A percentile compares a stretch with the other conserved stretches of the same genome.
Conservation (phyloP, 2,888 invertebrate species). For the Heliconius sara region DNA sequence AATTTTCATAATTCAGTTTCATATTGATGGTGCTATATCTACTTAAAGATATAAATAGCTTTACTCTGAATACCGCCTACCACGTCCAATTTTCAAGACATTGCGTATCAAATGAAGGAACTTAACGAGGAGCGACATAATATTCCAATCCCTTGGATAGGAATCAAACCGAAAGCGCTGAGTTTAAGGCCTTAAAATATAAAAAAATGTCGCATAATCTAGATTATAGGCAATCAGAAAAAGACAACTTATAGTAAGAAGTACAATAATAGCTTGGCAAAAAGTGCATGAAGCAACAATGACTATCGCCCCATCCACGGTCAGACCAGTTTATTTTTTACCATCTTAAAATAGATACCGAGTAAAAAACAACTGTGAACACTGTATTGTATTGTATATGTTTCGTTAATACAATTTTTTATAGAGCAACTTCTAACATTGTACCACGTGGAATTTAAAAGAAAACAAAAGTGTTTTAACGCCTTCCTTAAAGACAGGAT, state of each 20-base stretch:
- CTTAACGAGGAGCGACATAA: too few relatives aligned
- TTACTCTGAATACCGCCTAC: too few relatives aligned
- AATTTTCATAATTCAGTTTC: too few relatives aligned
- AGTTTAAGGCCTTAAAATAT: not conserved
- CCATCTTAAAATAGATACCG: conserved; percentile 41
- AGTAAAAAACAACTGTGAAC: conserved; percentile 18
- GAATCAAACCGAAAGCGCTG: too few relatives aligned
- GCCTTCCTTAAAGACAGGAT: too few relatives aligned
- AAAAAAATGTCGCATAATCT: not conserved
- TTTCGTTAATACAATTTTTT: conserved; percentile 35
- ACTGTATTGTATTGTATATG: conserved; percentile 4
- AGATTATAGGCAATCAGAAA: not conserved
- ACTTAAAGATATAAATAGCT: too few relatives aligned
- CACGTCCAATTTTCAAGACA: too few relatives aligned
- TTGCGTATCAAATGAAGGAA: too few relatives aligned
- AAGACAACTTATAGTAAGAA: not conserved
- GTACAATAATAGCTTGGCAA: conserved; percentile 29
- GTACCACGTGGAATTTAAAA: conserved; percentile 6
- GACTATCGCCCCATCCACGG: conserved; percentile 31
- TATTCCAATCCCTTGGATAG: too few relatives aligned
- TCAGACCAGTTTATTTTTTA: conserved; percentile 47
- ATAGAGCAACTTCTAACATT: not conserved
- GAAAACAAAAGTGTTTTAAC: conserved; percentile 9
- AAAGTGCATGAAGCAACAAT: conserved; percentile 34
- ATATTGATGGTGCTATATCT: too few relatives aligned